These are phyloP conservation scores for Pelecanus crispus DNA, from an alignment of 2,113 vertebrate species.

Conservation along the genomic window DNA sequence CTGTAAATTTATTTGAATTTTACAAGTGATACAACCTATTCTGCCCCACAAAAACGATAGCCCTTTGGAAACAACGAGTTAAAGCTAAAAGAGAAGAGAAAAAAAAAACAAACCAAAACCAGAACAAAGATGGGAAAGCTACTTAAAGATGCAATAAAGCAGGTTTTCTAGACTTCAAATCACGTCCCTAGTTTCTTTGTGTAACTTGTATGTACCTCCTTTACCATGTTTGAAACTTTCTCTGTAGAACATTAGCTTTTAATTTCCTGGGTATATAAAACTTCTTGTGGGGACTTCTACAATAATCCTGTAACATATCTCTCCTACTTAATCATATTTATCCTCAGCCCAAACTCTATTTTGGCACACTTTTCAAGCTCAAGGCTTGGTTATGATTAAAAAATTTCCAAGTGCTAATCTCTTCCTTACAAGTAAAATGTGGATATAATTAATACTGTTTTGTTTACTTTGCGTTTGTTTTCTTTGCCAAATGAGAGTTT, in stretches of 20 bases:
- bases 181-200: background rate
- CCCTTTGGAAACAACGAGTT: background rate
- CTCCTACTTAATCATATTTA: background rate
- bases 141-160: background rate
- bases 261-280: background rate
- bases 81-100: background rate
- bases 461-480: conserved; percentile 38
- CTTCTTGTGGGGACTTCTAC: background rate
- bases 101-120: background rate
- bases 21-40: background rate
- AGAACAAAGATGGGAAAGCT: background rate
- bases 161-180: background rate
- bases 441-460: conserved; percentile 43
- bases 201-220: background rate
- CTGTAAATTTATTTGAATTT: background rate
- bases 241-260: background rate
- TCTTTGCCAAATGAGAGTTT: conserved; percentile 20
- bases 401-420: conserved; percentile 44
- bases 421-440: conserved; percentile 35
- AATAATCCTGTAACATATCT: background rate
- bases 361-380: conserved; percentile 4
- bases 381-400: conserved; percentile 42
- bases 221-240: background rate
- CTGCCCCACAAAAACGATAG: background rate
- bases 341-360: background rate